These are phyloP conservation scores for Erebia epiphron DNA, from an alignment of 2,888 invertebrate species.

Conservation along the genomic window DNA sequence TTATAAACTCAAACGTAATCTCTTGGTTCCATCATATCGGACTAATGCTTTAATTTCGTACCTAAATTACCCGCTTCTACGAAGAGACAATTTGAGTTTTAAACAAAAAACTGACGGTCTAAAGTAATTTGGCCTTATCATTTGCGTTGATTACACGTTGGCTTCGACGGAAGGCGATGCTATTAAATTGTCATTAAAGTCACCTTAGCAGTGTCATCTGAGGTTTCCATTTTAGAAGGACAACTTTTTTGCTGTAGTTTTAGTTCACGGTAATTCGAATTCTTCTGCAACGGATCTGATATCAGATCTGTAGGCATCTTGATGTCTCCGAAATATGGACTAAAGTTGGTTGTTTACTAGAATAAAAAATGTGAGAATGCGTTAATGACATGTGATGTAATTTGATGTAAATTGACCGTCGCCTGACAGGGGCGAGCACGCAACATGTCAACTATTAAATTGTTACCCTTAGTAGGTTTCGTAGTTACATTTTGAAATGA, in stretches of 20 bases:
- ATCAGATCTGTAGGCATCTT: conserved; percentile 47
- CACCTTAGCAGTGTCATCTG: conserved; percentile 75
- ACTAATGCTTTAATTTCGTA: conserved; percentile 38
- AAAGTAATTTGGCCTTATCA: conserved; percentile 69
- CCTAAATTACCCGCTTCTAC: conserved; percentile 55
- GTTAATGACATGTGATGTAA: conserved; percentile 78
- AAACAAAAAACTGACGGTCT: conserved; percentile 63
- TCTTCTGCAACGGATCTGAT: conserved; percentile 23
- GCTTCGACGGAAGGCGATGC: conserved; percentile 73
- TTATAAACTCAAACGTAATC: conserved; percentile 36
- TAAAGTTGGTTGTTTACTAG: conserved; percentile 40
- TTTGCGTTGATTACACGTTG: conserved; percentile 75
- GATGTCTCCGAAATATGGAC: conserved; percentile 49
- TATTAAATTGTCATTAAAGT: conserved; percentile 82
- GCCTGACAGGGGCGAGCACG: conserved; percentile 67
- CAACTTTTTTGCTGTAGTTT: conserved; percentile 78
- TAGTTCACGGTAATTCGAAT: conserved; percentile 60
- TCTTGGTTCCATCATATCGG: conserved; percentile 34
- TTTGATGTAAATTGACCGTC: conserved; percentile 78
- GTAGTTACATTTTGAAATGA: conserved; percentile 63
- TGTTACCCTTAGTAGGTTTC: conserved; percentile 62
- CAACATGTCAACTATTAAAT: conserved; percentile 80
- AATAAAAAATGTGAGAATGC: conserved; percentile 56
- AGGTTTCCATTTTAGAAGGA: conserved; percentile 70
- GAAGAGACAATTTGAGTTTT: conserved; percentile 59